Percentiles rank a stretch among this genome's conserved stretches.
Conservation (phyloP, 35 echinoderm and acorn worm genomes). For the Amphiura filiformis region DNA sequence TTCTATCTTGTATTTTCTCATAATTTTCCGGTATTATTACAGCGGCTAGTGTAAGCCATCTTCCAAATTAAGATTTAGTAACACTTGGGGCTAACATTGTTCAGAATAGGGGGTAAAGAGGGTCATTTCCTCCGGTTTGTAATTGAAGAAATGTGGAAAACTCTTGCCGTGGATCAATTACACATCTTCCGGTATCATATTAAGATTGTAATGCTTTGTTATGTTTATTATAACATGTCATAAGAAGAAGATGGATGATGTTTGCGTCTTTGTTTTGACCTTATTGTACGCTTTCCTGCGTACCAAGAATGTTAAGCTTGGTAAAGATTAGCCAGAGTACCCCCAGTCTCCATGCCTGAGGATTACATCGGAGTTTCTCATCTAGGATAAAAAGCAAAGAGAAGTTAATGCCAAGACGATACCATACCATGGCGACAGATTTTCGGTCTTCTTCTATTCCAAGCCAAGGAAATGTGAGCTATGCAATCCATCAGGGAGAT, state of each 20-base stretch:
- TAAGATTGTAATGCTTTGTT: too few relatives aligned
- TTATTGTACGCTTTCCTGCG: not conserved
- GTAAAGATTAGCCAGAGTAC: not conserved
- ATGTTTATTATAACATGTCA: not conserved
- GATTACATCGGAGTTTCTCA: not conserved
- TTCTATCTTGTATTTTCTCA: too few relatives aligned
- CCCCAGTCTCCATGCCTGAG: not conserved
- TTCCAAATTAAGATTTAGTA: not conserved
- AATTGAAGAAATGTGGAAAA: not conserved
- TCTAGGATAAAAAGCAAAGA: not conserved
- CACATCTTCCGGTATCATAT: not conserved
- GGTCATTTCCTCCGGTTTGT: not conserved
- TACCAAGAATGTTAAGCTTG: not conserved
- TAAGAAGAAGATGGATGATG: not conserved
- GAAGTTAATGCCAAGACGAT: not conserved
- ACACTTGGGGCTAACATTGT: not conserved
- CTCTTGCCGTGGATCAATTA: not conserved
- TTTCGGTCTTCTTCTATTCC: not conserved
- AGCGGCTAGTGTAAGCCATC: not conserved
- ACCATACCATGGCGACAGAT: not conserved
- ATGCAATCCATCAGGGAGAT: not conserved
- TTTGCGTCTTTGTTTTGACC: constrained; percentile 1
- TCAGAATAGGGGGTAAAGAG: not conserved
- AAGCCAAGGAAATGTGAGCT: not conserved
- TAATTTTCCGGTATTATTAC: not conserved